Evolutionary conservation across 2,113 vertebrate genomes (phyloP).

Genomic region (Myotis davidii): DNA sequence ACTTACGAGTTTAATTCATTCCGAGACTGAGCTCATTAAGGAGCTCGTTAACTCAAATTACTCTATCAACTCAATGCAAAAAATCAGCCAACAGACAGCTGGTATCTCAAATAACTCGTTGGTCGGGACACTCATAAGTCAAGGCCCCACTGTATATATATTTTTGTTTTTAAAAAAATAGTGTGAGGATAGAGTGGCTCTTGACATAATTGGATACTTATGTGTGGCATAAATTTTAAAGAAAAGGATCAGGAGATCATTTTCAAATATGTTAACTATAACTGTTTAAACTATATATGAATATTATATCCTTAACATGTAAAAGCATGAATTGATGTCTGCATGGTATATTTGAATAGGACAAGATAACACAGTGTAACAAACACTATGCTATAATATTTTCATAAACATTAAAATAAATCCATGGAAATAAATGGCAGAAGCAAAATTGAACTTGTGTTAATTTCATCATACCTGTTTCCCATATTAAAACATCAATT

Average conservation of each 20-base stretch:
- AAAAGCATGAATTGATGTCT: not conserved
- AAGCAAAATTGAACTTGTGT: not conserved
- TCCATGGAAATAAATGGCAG: not conserved
- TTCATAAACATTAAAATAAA: not conserved
- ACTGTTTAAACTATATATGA: not conserved
- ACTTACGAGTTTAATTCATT: no score
- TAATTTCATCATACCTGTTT: slow-evolving; percentile 50
- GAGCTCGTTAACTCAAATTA: no score
- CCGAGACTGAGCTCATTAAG: no score
- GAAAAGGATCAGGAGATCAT: not conserved
- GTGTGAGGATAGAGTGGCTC: not conserved
- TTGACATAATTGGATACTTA: not conserved
- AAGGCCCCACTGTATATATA: not conserved
- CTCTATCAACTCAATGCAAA: no score
- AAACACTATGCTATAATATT: not conserved
- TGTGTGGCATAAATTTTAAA: not conserved
- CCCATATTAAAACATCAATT: not conserved
- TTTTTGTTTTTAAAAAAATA: not conserved
- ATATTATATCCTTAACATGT: not conserved
- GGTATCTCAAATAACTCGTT: no score
- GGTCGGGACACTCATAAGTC: no score
- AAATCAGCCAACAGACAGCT: no score
- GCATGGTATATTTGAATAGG: not conserved
- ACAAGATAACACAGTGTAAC: not conserved
- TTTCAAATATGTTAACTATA: not conserved